Percentiles rank a stretch among this genome's conserved stretches.
These are phyloP conservation scores for Adoxophyes honmai DNA, from an alignment of 1,140 invertebrate genomes.

Conservation along the genomic window DNA sequence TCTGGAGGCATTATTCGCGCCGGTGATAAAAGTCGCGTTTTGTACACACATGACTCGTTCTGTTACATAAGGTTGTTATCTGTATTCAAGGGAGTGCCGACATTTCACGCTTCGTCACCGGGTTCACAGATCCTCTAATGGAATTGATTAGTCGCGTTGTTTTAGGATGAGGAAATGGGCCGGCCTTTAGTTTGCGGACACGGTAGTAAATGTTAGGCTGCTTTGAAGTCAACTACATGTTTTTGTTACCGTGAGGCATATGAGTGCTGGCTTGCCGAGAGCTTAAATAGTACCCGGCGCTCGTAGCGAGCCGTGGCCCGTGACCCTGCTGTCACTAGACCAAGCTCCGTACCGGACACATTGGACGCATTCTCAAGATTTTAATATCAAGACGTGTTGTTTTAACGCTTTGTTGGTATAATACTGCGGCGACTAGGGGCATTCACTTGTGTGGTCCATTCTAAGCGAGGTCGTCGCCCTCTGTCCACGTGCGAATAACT, in stretches of 20 bases:
- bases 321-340: too few species aligned
- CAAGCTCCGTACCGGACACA: too few species aligned
- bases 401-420: neutral
- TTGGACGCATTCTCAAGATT: too few species aligned
- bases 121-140: conserved; percentile 10
- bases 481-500: conserved; percentile 51
- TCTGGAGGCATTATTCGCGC: neutral
- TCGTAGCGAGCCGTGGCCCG: too few species aligned
- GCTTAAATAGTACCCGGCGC: too few species aligned
- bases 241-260: too few species aligned
- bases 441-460: conserved; percentile 35
- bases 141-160: conserved; percentile 12
- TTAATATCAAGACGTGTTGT: neutral
- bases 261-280: too few species aligned
- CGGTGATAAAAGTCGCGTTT: neutral
- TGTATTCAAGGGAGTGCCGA: conserved; percentile 5
- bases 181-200: neutral
- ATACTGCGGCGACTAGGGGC: neutral
- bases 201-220: neutral
- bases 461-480: conserved; percentile 49
- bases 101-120: conserved; percentile 4
- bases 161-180: conserved; percentile 2
- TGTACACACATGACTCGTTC: neutral
- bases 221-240: neutral
- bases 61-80: conserved; percentile 2